Percentiles rank a stretch among this genome's conserved stretches.
Conservation (phyloP, 2,888 invertebrate genomes). For the Drosophila suboccidentalis region DNA sequence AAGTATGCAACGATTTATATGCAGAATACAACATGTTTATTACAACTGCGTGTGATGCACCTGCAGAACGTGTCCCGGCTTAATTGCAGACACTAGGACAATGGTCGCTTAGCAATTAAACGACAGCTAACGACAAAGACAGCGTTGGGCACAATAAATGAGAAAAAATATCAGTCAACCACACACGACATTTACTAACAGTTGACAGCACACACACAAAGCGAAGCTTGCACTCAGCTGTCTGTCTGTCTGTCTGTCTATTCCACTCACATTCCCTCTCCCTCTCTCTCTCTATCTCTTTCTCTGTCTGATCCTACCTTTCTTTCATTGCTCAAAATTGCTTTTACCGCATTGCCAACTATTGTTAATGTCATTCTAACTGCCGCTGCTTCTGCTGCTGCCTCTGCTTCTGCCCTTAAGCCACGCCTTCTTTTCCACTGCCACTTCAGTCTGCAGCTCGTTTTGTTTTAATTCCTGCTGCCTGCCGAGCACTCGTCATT, state of each 20-base stretch:
- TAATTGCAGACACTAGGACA: constrained; percentile 63
- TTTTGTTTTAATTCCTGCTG: constrained; percentile 26
- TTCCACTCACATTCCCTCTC: background rate
- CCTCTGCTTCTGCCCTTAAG: constrained; percentile 10
- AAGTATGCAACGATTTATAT: constrained; percentile 67
- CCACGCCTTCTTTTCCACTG: constrained; percentile 18
- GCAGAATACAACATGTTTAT: constrained; percentile 64
- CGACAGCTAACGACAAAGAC: constrained; percentile 37
- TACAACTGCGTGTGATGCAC: constrained; percentile 56
- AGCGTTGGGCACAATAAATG: constrained; percentile 34
- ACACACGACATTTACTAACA: constrained; percentile 63
- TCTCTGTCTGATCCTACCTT: constrained; percentile 42
- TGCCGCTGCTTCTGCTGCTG: constrained; percentile 26
- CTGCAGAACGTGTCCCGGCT: constrained; percentile 66
- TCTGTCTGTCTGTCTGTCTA: constrained; percentile 10
- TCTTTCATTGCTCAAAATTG: constrained; percentile 75
- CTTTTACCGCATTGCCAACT: constrained; percentile 76
- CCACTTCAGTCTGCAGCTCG: constrained; percentile 33
- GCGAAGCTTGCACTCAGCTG: constrained; percentile 8
- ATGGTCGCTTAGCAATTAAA: constrained; percentile 67
- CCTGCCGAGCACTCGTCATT: constrained; percentile 60
- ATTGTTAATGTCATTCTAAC: constrained; percentile 76
- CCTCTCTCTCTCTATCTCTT: background rate
- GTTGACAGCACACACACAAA: constrained; percentile 43
- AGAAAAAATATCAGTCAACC: constrained; percentile 56